These are phyloP conservation scores for Parnassius apollo DNA, from an alignment of 2,888 invertebrate genomes.

Conservation along the genomic window DNA sequence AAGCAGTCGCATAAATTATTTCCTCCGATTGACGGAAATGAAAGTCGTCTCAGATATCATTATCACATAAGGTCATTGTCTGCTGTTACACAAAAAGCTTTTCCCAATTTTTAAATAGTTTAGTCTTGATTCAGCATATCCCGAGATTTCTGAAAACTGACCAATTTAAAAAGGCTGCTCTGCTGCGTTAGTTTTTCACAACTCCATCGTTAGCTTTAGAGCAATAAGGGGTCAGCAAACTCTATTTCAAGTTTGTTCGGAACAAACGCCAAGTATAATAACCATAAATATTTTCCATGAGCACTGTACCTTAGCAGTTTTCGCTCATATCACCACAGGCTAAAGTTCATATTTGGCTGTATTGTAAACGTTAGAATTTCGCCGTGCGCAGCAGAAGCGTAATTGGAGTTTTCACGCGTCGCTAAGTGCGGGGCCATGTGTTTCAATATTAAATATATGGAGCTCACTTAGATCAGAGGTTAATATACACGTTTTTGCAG, in stretches of 20 bases:
- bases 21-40: no score
- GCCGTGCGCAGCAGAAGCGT: conserved; percentile 40
- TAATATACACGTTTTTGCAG: neutral
- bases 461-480: conserved; percentile 5
- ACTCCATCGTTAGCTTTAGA: conserved; percentile 15
- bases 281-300: conserved; percentile 44
- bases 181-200: no score
- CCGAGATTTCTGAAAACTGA: no score
- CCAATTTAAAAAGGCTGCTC: no score
- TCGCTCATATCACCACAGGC: neutral
- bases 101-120: no score
- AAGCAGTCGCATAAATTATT: no score
- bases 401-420: conserved; percentile 55
- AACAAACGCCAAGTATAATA: conserved; percentile 37
- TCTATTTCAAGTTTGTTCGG: conserved; percentile 32
- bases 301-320: conserved; percentile 4
- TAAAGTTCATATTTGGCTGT: conserved; percentile 24
- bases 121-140: no score
- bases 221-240: conserved; percentile 40
- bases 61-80: no score
- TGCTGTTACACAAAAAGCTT: no score
- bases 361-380: conserved; percentile 28
- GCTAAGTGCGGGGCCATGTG: conserved; percentile 39
- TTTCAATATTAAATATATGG: conserved; percentile 6
- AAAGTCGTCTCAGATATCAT: no score